A percentile compares a stretch with the other conserved stretches of the same genome.
Evolutionary conservation across 2,113 vertebrate species (phyloP).

Genomic region (Mormyrus iriodes): DNA sequence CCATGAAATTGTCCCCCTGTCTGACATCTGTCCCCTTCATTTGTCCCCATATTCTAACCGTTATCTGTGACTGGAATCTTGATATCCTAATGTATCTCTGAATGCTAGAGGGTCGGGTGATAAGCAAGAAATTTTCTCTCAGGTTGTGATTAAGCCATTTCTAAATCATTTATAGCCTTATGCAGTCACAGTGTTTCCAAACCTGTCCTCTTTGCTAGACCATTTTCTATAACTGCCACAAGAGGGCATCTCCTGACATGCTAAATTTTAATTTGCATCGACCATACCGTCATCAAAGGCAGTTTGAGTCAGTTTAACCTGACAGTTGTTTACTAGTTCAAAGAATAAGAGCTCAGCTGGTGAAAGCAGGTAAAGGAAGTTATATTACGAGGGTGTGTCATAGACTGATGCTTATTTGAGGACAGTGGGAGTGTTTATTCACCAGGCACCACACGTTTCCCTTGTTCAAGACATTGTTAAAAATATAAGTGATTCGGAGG

Average conservation of each 20-base stretch:
- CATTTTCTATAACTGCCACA: slow-evolving; percentile 35
- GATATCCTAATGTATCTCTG: not conserved
- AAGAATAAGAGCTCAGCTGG: not conserved
- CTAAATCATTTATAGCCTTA: not conserved
- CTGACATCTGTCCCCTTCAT: not conserved
- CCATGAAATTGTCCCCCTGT: not conserved
- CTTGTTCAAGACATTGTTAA: not conserved
- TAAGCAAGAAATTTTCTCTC: not conserved
- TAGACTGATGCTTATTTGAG: not conserved
- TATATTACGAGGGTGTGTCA: not conserved
- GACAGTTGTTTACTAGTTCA: not conserved
- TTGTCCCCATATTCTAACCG: not conserved
- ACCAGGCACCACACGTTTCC: not conserved
- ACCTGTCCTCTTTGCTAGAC: slow-evolving; percentile 8
- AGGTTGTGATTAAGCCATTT: not conserved
- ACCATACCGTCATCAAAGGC: slow-evolving; percentile 11
- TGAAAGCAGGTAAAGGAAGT: not conserved
- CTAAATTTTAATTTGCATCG: not conserved
- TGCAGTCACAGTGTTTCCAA: slow-evolving; percentile 6
- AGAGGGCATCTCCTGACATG: slow-evolving; percentile 38
- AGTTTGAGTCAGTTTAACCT: not conserved
- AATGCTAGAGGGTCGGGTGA: not conserved
- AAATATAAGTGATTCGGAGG: not conserved
- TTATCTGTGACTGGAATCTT: not conserved
- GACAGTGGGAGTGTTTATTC: not conserved